Percentiles rank a stretch among this genome's conserved stretches.
These are phyloP conservation scores for Myrmecobius fasciatus DNA, from an alignment of 2,113 vertebrate genomes.

Conservation along the genomic window DNA sequence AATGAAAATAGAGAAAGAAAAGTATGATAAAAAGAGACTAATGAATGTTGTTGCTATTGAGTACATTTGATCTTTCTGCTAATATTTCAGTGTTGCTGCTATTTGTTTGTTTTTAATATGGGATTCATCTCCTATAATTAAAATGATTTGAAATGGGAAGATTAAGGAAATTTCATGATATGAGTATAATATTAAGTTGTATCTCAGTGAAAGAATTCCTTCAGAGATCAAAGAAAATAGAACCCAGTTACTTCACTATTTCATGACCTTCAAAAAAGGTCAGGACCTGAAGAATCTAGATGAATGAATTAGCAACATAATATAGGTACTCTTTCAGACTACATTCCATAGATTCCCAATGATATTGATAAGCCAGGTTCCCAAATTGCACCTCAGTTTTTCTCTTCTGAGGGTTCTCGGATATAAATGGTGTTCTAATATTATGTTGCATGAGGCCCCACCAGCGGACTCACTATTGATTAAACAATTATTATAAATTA, in stretches of 20 bases:
- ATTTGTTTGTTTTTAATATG: slow-evolving; percentile 41
- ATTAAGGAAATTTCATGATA: slow-evolving; percentile 37
- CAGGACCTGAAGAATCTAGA: slow-evolving; percentile 58
- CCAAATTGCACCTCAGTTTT: not conserved
- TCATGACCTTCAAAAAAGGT: slow-evolving; percentile 58
- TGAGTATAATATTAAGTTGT: slow-evolving; percentile 64
- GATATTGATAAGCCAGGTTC: not conserved
- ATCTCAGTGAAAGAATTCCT: slow-evolving; percentile 64
- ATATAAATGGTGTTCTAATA: not conserved
- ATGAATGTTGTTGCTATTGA: not conserved
- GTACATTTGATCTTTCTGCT: not conserved
- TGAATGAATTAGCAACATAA: slow-evolving; percentile 29
- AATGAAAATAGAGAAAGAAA: not conserved
- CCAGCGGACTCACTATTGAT: not conserved
- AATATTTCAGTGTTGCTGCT: not conserved
- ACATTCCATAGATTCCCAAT: not conserved
- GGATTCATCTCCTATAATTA: slow-evolving; percentile 16
- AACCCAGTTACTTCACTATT: slow-evolving; percentile 55
- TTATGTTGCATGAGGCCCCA: not conserved
- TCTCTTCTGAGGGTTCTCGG: not conserved
- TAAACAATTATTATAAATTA: not conserved
- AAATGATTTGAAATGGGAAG: slow-evolving; percentile 3
- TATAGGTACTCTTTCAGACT: not conserved
- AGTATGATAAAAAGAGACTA: not conserved
- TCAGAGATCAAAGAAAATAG: slow-evolving; percentile 56